Evolutionary conservation across 2,888 invertebrate genomes (phyloP), one percentile per base, ranked within the genome.

Genomic region (Teleiodes luculella): DNA sequence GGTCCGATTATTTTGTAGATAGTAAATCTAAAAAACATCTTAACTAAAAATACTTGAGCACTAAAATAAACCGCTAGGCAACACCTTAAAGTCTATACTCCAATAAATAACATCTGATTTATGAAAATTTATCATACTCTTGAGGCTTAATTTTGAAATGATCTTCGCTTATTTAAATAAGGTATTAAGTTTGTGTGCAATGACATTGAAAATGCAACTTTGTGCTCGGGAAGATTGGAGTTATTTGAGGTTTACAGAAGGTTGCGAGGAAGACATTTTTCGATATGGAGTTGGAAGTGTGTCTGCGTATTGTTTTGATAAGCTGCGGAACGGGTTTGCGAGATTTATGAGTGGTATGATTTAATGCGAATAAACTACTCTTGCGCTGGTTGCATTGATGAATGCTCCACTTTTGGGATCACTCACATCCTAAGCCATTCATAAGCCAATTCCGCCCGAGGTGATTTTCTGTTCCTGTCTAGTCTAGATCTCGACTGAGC

Each of bases 301-400:
- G 87, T 87, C 86, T 86, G 88, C 80, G 87, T 87, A 90, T 90
- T 90, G 89, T 90, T 90, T 89, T 90, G 90, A 90, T 89, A 90
- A 87, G 89, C 87, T 88, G 86, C 74, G 78, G 78, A 89, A 88
- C 90, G 83, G 83, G 90, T 90, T 89, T 81, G 80, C 70, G 68
- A 82, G 86, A 90, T 90, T 90, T 90, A 90, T 85, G 80, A 78
- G 76, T 78, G 74, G 83, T 80, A 83, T 90, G 90, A 90, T 90
- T 89, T 90, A 90, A 89, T 84, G 86, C 81, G 90, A 89, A 88
- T 87, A 87, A 86, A 88, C 86, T 84, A 88, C 84, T 86, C 77
- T 70, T 76, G 78, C 78, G 74, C 79, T 79, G 76, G 77, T 77
- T 78, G 78, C 80, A 83, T 80, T 84, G 85, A 88, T 86, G 83